Evolutionary conservation across 2,113 vertebrate species (phyloP), one percentile per base, ranked within the genome.

Genomic region (Scomber japonicus): DNA sequence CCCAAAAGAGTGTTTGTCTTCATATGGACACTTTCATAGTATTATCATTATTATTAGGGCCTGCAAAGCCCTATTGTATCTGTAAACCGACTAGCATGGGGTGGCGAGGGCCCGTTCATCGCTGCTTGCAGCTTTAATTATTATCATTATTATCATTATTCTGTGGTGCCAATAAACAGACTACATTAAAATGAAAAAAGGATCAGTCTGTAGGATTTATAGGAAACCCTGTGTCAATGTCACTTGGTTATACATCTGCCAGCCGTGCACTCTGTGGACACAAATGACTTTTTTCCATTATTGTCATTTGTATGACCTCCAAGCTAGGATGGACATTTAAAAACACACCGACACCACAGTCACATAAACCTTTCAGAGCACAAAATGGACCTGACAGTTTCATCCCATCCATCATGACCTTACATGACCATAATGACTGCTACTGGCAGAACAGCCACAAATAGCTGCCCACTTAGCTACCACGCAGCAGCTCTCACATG

Each of bases 381-480:
- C 3, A 15, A 27, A 71, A 11, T 13, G 11, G 53, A 66, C 13
- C 0, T 60, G 62, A 17, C 46, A 70, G 57, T 45, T 57, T 54
- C 51, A 40, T 14, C 0, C 13, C 17, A 61, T 69, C 45, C 27
- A 54, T 48, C 76, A 64, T 17, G 51, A 5, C 51, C 67, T 40
- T 27, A 17, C 19, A 50, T 21, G 15, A 8, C 49, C 27, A 56
- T 69, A 63, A 75, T 69, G 3, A 62, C 63, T 11, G 50, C 56
- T 74, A 24, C 19, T 57, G 45, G 53, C 4, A 53, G 35, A 49
- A 62, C 55, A 66, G 69, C 19, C 48, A 61, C 56, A 68, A 55
- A 61, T 54, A 11, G 59, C 50, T 35, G 54, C 40, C 56, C 30
- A 63, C 71, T 75, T 71, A 53, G 51, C 51, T 79, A n/a, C 57